phyloP scores from a whole-genome alignment of 1,140 invertebrate genomes.

The Tetramorium alpestre region DNA sequence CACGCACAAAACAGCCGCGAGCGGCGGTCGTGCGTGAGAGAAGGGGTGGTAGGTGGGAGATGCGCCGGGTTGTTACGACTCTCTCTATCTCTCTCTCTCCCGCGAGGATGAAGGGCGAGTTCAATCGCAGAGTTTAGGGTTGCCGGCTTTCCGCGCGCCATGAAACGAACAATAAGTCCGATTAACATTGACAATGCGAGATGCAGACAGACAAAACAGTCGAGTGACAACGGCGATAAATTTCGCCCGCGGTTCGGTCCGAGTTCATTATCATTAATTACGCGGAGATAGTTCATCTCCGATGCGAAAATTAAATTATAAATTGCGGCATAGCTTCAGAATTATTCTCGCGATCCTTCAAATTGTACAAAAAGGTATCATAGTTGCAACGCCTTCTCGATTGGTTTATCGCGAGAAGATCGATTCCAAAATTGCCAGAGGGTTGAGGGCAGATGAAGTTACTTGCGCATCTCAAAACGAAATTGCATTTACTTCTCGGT shows the following conservation, averaged over 20 bases:
- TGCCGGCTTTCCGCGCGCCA: constrained; percentile 2
- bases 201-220: constrained; percentile 11
- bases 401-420: neutral
- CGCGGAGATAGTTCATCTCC: neutral
- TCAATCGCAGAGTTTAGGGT: constrained; percentile 43
- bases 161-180: constrained; percentile 41
- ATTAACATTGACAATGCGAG: constrained; percentile 41
- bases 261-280: constrained; percentile 2
- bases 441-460: neutral
- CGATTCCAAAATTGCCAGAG: neutral
- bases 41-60: neutral
- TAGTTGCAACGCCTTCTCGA: neutral
- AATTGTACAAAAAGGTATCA: neutral
- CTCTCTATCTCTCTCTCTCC: neutral
- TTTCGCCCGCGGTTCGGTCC: neutral
- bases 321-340: neutral
- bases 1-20: constrained; percentile 37
- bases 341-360: neutral
- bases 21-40: constrained; percentile 22
- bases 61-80: constrained; percentile 13
- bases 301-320: neutral
- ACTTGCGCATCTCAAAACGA: neutral
- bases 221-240: constrained; percentile 15
- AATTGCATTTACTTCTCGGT: neutral
- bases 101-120: constrained; percentile 1